These are phyloP conservation scores for Phataginus tricuspis DNA, from an alignment of 2,797 vertebrate genomes.

Conservation along the genomic window DNA sequence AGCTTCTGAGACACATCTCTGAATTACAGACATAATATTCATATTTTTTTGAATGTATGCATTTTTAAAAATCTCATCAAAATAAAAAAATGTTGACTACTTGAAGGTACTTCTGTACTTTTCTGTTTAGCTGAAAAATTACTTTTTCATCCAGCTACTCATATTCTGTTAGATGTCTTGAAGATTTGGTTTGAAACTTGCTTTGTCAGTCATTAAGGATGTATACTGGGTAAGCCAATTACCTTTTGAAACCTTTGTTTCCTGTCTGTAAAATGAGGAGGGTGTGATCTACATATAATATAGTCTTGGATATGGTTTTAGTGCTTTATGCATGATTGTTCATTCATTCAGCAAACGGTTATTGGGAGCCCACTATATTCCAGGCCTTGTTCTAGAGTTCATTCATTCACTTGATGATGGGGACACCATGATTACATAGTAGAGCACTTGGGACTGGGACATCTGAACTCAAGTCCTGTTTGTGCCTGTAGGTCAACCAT, in stretches of 20 bases:
- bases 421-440: background rate
- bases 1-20: background rate
- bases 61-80: slow-evolving; percentile 12
- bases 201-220: background rate
- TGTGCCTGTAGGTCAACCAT: background rate
- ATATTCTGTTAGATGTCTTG: background rate
- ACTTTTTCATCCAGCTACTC: background rate
- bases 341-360: background rate
- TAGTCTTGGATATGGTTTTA: background rate
- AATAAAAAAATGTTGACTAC: background rate
- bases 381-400: slow-evolving; percentile 14
- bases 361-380: background rate
- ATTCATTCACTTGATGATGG: background rate
- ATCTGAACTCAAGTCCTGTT: background rate
- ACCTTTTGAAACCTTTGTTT: slow-evolving; percentile 23
- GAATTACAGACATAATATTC: background rate
- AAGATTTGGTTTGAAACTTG: slow-evolving; percentile 11
- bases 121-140: background rate
- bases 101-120: background rate
- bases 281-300: background rate
- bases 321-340: background rate
- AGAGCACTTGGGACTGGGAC: background rate
- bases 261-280: background rate
- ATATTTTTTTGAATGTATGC: background rate
- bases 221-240: background rate